Conservation (phyloP, 2,113 vertebrate species). For the Sinocyclocheilus rhinocerous region DNA sequence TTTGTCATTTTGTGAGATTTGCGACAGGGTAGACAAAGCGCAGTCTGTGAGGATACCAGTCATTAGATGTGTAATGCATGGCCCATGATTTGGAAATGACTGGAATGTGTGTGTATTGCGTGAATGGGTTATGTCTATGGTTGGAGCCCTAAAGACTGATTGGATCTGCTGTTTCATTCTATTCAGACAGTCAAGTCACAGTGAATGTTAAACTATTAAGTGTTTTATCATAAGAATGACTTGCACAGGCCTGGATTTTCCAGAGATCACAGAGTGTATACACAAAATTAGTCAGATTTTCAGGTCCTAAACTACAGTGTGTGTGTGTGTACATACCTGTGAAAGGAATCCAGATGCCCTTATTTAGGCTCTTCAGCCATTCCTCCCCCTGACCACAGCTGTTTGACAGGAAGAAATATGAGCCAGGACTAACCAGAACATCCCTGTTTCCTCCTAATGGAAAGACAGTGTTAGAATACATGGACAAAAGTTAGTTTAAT, state of each 20-base stretch:
- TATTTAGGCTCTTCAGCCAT: conserved; percentile 79
- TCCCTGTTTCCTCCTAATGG: conserved; percentile 71
- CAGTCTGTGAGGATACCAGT: conserved; percentile 2
- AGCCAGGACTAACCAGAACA: conserved; percentile 76
- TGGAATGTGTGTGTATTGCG: conserved; percentile 26
- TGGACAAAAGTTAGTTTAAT: background rate
- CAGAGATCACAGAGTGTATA: background rate
- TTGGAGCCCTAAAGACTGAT: background rate
- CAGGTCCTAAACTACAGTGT: background rate
- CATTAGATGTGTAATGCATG: conserved; percentile 27
- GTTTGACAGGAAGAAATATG: conserved; percentile 80
- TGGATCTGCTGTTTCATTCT: background rate
- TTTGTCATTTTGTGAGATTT: conserved; percentile 13
- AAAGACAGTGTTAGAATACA: background rate
- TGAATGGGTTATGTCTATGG: conserved; percentile 23
- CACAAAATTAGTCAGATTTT: background rate
- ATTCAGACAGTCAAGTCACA: background rate
- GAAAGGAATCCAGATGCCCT: conserved; percentile 80
- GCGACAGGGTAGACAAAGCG: conserved; percentile 9
- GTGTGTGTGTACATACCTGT: conserved; percentile 68
- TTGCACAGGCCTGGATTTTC: conserved; percentile 17
- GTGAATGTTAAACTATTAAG: background rate
- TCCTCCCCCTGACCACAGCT: conserved; percentile 78
- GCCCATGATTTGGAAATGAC: conserved; percentile 35
- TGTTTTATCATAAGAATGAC: conserved; percentile 8